Evolutionary conservation across 1,140 invertebrate genomes (phyloP), one percentile per base, ranked within the genome.

Genomic region (Drosophila kanapiae): DNA sequence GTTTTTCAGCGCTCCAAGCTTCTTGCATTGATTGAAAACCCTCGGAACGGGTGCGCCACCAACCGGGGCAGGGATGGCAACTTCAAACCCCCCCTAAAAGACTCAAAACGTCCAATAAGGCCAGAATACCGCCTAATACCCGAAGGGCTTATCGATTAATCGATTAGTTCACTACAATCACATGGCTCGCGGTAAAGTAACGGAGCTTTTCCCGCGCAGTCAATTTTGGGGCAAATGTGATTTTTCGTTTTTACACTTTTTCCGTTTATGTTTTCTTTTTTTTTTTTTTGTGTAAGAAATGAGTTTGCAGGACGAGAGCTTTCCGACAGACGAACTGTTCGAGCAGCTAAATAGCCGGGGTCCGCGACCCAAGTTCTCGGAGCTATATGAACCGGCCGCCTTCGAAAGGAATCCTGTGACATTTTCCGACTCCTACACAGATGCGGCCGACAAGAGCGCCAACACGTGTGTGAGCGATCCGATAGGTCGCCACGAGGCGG

Each of bases 391-490:
- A 13, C 56, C 67, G 11, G 60, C 71, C 27, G 62, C 75, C 16
- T 78, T 81, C 9, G 61, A 82, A 31, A 42, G 67, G 6, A 27
- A 82, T 51, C 27, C 47, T 42, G 40, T 75, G 75, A 78, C 78
- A 82, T 86, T 86, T 76, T 65, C 71, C 42, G 78, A 69, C 18
- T 69, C 54, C 42, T 69, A 59, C 53, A 57, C 49, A 8, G 75
- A 78, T 51, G 53, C 9, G 33, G 64, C 75, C 51, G 77, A 78
- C 47, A 78, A 78, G n/a, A 78, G 76, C 23, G 75, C n/a, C 38
- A 82, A 86, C 27, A 86, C 82, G 13, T 86, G 82, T 42, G 75
- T 80, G 8, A 86, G 82, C 37, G 82, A 86, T 69, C 78, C 82
- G 0, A 62, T 63, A 13, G 80, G 80, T 9, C 45, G 76, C 2